Conservation (phyloP, 2,797 vertebrate species). For the Megalops cyprinoides region DNA sequence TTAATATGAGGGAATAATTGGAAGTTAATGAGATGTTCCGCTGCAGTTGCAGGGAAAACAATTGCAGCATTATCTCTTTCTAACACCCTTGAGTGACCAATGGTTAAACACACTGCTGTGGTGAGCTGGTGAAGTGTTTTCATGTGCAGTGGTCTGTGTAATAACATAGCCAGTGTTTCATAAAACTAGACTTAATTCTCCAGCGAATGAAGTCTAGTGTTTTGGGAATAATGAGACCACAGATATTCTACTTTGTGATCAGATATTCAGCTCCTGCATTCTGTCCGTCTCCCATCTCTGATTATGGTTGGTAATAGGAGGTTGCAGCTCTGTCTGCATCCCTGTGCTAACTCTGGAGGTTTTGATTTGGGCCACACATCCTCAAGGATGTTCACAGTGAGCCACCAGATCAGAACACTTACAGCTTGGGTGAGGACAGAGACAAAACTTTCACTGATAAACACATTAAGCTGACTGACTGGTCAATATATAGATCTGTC, state of each 20-base stretch:
- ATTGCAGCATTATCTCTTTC: no score
- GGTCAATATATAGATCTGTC: neutral
- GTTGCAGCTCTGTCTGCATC: neutral
- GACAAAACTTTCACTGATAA: neutral
- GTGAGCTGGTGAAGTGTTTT: no score
- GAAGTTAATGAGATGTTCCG: no score
- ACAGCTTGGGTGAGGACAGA: neutral
- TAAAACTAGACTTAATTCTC: no score
- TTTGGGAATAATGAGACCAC: no score
- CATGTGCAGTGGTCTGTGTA: no score
- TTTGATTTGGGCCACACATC: neutral
- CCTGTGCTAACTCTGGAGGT: neutral
- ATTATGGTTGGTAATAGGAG: neutral
- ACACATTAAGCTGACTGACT: neutral
- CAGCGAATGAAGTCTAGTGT: no score
- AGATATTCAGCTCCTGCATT: neutral
- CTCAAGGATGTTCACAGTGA: neutral
- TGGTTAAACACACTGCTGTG: no score
- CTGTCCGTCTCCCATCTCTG: neutral
- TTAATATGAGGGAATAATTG: no score
- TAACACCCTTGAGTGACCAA: no score
- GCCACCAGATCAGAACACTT: neutral
- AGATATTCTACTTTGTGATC: neutral
- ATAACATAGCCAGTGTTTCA: no score
- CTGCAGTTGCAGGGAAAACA: no score